Evolutionary conservation across 2,113 vertebrate species (phyloP).

Genomic region (Ictalurus furcatus): DNA sequence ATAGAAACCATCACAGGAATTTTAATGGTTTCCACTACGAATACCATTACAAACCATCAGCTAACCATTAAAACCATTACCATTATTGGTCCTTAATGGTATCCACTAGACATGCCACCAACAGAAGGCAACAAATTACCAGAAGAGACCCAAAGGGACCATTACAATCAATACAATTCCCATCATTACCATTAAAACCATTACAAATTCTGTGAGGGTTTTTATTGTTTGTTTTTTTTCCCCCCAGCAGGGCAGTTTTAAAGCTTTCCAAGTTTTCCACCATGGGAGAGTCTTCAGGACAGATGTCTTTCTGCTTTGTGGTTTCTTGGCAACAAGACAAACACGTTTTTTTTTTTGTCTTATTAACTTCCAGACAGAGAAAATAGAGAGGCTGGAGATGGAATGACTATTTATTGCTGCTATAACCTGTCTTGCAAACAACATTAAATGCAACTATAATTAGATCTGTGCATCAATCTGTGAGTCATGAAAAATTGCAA

Average conservation of each 20-base stretch:
- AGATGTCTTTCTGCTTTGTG: not conserved
- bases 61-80: too few relatives aligned
- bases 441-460: not conserved
- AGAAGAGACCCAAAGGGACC: too few relatives aligned
- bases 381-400: not conserved
- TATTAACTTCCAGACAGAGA: not conserved
- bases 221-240: too few relatives aligned
- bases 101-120: too few relatives aligned
- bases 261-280: not conserved
- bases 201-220: too few relatives aligned
- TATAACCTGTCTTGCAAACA: not conserved
- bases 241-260: not conserved
- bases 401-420: not conserved
- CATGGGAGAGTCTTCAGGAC: not conserved
- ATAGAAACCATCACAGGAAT: too few relatives aligned
- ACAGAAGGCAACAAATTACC: too few relatives aligned
- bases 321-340: not conserved
- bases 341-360: not conserved
- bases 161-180: too few relatives aligned
- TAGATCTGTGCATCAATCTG: not conserved
- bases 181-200: too few relatives aligned
- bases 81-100: too few relatives aligned
- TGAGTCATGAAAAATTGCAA: not conserved
- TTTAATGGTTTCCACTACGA: too few relatives aligned
- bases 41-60: too few relatives aligned